phyloP scores from a whole-genome alignment of 2,797 vertebrate species.

The Numenius phaeopus region DNA sequence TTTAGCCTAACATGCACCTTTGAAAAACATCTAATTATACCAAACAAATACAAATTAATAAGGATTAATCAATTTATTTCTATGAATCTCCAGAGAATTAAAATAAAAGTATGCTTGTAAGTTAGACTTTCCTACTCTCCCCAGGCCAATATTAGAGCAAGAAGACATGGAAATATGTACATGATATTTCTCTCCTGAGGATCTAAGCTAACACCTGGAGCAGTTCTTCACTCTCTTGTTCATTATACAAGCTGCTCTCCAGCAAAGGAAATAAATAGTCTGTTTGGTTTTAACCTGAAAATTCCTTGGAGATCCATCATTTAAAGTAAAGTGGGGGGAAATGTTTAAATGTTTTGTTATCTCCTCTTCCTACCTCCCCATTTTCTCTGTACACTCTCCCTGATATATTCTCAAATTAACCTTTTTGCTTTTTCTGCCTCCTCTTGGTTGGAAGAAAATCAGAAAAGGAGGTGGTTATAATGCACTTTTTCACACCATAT shows the following conservation, averaged over 20 bases:
- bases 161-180: neutral
- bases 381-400: neutral
- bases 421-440: neutral
- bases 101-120: neutral
- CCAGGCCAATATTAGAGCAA: neutral
- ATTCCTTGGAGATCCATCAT: neutral
- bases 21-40: neutral
- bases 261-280: neutral
- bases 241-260: neutral
- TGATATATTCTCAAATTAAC: neutral
- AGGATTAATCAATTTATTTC: neutral
- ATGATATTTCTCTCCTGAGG: neutral
- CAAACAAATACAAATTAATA: neutral
- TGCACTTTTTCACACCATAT: neutral
- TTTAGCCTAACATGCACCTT: neutral
- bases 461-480: neutral
- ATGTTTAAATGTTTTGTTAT: neutral
- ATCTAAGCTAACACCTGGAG: neutral
- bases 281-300: neutral
- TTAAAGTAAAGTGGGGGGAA: neutral
- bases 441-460: neutral
- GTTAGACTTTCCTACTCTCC: neutral
- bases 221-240: neutral
- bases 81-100: neutral
- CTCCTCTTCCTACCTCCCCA: neutral